Percentiles rank a stretch among this genome's conserved stretches.
Conservation (phyloP, 2,888 invertebrate species). For the Parnassius apollo region DNA sequence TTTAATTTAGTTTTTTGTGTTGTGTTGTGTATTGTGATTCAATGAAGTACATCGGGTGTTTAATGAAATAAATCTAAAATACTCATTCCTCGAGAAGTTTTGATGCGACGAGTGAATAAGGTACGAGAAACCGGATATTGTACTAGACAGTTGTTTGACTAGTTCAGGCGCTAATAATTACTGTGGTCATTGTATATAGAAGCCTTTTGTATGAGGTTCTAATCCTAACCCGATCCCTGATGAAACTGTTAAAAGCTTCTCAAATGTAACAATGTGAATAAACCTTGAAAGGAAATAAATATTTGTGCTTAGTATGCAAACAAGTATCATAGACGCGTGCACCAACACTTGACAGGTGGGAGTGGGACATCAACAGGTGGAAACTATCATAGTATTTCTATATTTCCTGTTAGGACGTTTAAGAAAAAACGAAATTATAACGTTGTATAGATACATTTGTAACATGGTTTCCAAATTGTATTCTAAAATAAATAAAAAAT, state of each 20-base stretch:
- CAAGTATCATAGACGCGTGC: conserved; percentile 43
- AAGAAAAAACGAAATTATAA: too few relatives aligned
- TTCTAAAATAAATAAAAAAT: too few relatives aligned
- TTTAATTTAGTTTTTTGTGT: conserved; percentile 50
- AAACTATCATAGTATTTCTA: conserved; percentile 18
- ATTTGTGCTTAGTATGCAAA: conserved; percentile 60
- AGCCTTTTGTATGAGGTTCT: conserved; percentile 46
- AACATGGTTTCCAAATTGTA: too few relatives aligned
- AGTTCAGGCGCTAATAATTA: conserved; percentile 58
- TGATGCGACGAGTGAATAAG: conserved; percentile 69
- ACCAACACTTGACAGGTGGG: conserved; percentile 60
- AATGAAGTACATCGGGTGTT: conserved; percentile 45
- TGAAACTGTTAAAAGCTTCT: conserved; percentile 36
- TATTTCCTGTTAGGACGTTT: too few relatives aligned
- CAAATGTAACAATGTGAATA: too few relatives aligned
- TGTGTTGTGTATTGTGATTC: conserved; percentile 64
- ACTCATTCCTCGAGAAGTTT: conserved; percentile 57
- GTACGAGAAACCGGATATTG: conserved; percentile 75
- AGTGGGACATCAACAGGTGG: conserved; percentile 70
- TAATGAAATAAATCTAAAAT: conserved; percentile 54
- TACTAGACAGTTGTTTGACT: conserved; percentile 66
- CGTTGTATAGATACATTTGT: too few relatives aligned
- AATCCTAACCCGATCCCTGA: conserved; percentile 22
- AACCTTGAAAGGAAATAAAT: conserved; percentile 52
- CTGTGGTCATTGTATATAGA: conserved; percentile 35